Conservation (phyloP, 2,888 invertebrate genomes). For the Strigamia maritima region DNA sequence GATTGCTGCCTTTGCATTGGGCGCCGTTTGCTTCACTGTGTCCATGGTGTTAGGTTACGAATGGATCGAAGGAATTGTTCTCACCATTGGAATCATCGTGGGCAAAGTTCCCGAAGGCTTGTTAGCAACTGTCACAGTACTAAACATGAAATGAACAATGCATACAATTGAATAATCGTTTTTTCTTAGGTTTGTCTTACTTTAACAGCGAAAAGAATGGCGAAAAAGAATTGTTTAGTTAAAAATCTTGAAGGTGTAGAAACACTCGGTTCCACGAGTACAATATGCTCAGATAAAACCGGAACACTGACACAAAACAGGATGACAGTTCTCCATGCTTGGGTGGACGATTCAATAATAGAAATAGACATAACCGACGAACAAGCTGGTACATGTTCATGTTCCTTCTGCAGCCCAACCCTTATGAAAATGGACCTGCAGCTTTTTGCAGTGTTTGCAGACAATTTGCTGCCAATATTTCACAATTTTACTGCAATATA, state of each 20-base stretch:
- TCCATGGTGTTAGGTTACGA: conserved; percentile 45
- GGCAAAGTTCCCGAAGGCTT: conserved; percentile 47
- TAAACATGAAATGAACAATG: no score
- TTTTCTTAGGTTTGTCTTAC: conserved; percentile 57
- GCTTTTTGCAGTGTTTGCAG: no score
- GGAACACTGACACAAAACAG: conserved; percentile 56
- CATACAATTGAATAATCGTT: no score
- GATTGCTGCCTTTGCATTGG: conserved; percentile 43
- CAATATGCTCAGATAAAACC: conserved; percentile 43
- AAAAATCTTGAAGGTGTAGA: conserved; percentile 56
- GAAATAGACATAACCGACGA: conserved; percentile 49
- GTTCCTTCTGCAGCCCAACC: no score
- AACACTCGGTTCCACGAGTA: conserved; percentile 57
- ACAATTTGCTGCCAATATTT: no score
- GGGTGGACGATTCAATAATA: conserved; percentile 53
- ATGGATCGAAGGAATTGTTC: conserved; percentile 44
- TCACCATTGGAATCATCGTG: conserved; percentile 46
- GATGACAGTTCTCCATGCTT: conserved; percentile 58
- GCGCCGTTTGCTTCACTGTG: conserved; percentile 43
- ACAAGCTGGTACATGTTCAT: conserved; percentile 35
- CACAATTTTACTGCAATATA: no score
- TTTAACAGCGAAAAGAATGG: conserved; percentile 55
- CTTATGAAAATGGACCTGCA: no score
- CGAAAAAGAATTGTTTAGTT: conserved; percentile 43
- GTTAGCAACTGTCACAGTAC: conserved; percentile 41